Evolutionary conservation across 2,113 vertebrate species (phyloP).

Genomic region (Gyps fulvus): DNA sequence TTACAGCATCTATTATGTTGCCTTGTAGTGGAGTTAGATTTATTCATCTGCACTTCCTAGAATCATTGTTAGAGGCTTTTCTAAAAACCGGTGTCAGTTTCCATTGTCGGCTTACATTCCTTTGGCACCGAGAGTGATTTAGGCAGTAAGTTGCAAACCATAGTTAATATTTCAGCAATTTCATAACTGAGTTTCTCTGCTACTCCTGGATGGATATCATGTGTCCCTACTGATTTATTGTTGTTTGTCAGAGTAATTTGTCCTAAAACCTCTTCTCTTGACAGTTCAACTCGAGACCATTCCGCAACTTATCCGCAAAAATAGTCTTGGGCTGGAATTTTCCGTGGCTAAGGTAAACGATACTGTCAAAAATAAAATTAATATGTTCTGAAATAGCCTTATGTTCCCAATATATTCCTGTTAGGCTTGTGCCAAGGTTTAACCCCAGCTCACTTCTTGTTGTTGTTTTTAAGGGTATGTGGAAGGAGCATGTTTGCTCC

Average conservation of each 20-base stretch:
- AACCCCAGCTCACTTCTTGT: fast-evolving
- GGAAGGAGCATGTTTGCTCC: not conserved
- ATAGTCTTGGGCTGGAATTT: not conserved
- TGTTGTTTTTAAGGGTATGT: not conserved
- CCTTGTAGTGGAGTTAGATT: not conserved
- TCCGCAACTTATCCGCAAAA: not conserved
- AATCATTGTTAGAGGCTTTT: not conserved
- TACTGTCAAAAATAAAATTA: not conserved
- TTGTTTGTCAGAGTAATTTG: not conserved
- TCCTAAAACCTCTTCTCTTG: not conserved
- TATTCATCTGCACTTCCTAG: not conserved
- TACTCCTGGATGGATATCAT: not conserved
- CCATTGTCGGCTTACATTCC: not conserved
- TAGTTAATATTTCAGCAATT: not conserved
- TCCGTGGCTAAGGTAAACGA: not conserved
- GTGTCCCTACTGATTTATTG: not conserved
- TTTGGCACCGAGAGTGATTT: not conserved
- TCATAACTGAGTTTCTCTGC: not conserved
- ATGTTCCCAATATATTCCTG: not conserved
- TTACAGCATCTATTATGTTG: not conserved
- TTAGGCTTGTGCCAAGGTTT: not conserved
- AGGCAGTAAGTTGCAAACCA: not conserved
- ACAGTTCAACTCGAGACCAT: not conserved
- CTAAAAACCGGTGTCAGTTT: not conserved
- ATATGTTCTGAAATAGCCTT: not conserved